phyloP scores from a whole-genome alignment of 2,888 invertebrate genomes.

The Anthophora plumipes region DNA sequence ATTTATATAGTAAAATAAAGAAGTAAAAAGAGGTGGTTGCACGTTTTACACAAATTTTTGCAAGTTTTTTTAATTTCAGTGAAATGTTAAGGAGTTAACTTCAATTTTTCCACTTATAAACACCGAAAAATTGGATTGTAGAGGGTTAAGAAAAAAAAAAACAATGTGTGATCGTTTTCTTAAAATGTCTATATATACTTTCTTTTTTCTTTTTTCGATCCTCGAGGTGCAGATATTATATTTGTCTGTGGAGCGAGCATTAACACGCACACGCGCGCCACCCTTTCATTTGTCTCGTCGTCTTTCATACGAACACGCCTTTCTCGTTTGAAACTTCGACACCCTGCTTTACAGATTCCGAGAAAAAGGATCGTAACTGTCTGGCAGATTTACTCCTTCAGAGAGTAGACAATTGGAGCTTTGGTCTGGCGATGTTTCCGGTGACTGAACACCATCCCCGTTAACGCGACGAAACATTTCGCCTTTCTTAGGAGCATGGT shows the following conservation, averaged over 20 bases:
- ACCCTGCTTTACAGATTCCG: constrained; percentile 52
- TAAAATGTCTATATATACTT: neutral
- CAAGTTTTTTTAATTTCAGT: too few species aligned
- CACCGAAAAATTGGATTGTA: too few species aligned
- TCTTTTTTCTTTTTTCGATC: neutral
- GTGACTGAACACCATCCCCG: constrained; percentile 3
- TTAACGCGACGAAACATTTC: constrained; percentile 16
- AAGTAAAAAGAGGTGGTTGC: too few species aligned
- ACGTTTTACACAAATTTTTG: too few species aligned
- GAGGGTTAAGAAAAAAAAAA: too few species aligned
- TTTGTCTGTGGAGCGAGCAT: constrained; percentile 2
- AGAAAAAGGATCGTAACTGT: constrained; percentile 61
- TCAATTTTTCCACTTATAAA: too few species aligned
- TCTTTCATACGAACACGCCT: constrained; percentile 49
- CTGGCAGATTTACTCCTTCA: constrained; percentile 32
- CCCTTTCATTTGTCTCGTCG: constrained; percentile 36
- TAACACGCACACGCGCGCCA: constrained; percentile 6
- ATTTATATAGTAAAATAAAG: too few species aligned
- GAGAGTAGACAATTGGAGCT: constrained; percentile 30
- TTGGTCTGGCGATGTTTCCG: constrained; percentile 22
- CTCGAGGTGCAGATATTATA: neutral
- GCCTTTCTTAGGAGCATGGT: neutral
- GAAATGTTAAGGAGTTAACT: too few species aligned
- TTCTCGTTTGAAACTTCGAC: constrained; percentile 65
- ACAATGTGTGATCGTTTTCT: too few species aligned